A percentile compares a stretch with the other conserved stretches of the same genome.
phyloP scores from a whole-genome alignment of 2,888 invertebrate species.

The Atherix ibis region DNA sequence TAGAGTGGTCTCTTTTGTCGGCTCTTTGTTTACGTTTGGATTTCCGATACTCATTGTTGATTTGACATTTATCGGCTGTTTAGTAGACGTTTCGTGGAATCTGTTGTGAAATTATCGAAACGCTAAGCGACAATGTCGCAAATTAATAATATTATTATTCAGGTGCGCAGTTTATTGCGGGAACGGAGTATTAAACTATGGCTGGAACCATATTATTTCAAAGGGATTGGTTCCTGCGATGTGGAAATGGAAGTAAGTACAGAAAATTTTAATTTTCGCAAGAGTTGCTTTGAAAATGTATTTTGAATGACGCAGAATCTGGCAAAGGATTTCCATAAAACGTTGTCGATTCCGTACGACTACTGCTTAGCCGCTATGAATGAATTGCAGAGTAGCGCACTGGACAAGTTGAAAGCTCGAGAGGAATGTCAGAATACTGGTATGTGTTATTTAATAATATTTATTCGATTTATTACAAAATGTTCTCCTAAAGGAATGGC shows the following conservation, averaged over 20 bases:
- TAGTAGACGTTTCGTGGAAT: no score
- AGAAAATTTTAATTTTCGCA: neutral
- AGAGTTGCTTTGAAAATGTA: neutral
- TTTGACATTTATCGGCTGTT: no score
- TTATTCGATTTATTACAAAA: neutral
- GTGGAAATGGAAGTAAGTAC: conserved; percentile 24
- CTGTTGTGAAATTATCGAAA: no score
- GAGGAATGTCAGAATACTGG: conserved; percentile 47
- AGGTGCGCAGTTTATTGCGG: conserved; percentile 50
- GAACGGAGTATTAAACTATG: conserved; percentile 55
- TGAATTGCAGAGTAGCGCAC: conserved; percentile 49
- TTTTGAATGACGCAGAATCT: conserved; percentile 37
- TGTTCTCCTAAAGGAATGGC: conserved; percentile 40
- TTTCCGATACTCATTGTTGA: neutral
- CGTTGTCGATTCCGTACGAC: conserved; percentile 37
- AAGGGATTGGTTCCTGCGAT: conserved; percentile 35
- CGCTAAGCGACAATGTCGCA: conserved; percentile 21
- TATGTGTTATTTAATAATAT: no score
- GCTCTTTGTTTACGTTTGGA: neutral
- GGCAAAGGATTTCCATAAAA: conserved; percentile 40
- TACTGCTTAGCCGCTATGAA: conserved; percentile 39
- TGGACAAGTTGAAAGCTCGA: conserved; percentile 54
- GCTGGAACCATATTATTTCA: conserved; percentile 50
- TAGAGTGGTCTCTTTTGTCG: no score
- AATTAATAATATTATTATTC: conserved; percentile 45